phyloP scores from a whole-genome alignment of 2,113 vertebrate genomes.

The Centrocercus urophasianus region DNA sequence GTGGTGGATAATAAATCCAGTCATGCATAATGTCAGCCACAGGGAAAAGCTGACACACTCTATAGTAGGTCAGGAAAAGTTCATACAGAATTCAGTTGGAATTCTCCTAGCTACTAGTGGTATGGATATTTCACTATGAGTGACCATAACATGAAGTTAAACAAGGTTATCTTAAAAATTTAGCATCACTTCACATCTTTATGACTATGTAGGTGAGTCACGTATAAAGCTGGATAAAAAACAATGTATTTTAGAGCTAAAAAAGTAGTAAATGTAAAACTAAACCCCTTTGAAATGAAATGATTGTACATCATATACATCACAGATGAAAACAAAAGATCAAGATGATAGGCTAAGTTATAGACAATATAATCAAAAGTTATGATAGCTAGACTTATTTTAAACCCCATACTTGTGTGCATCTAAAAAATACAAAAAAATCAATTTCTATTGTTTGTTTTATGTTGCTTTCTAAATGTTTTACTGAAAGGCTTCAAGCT shows the following conservation, averaged over 20 bases:
- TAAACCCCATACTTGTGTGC: background rate
- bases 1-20: background rate
- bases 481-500: constrained; percentile 21
- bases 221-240: background rate
- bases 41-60: background rate
- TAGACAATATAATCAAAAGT: background rate
- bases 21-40: background rate
- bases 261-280: background rate
- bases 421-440: background rate
- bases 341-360: background rate
- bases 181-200: background rate
- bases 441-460: background rate
- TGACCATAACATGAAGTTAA: background rate
- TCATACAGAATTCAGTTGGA: background rate
- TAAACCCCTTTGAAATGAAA: background rate
- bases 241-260: background rate
- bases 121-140: background rate
- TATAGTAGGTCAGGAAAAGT: background rate
- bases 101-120: background rate
- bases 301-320: background rate
- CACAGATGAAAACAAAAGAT: background rate
- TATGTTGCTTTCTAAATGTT: constrained; percentile 11
- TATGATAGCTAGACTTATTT: background rate
- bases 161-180: background rate
- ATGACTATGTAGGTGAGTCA: background rate